Evolutionary conservation across 2,888 invertebrate genomes (phyloP).

Genomic region (Eupithecia exiguata): DNA sequence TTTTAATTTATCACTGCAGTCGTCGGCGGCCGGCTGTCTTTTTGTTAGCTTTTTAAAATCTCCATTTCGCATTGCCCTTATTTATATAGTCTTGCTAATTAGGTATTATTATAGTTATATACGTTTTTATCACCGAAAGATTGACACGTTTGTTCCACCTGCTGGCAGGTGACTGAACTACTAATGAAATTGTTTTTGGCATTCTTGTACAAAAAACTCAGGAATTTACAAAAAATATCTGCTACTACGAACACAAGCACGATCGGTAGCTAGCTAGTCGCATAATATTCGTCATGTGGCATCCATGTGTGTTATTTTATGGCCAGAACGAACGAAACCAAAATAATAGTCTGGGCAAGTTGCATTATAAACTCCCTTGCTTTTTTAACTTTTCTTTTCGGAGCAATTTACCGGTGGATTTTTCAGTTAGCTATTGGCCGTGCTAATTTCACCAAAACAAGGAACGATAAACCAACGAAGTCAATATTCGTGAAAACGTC

Average conservation of each 20-base stretch:
- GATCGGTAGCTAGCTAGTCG: background rate
- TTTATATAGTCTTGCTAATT: slow-evolving; percentile 14
- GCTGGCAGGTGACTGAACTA: background rate
- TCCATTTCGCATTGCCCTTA: background rate
- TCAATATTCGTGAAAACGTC: background rate
- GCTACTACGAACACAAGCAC: background rate
- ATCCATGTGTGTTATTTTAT: slow-evolving; percentile 29
- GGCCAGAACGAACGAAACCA: background rate
- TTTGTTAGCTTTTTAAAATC: slow-evolving; percentile 23
- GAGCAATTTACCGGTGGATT: background rate
- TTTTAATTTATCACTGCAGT: slow-evolving; percentile 26
- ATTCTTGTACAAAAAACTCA: background rate
- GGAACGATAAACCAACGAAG: background rate
- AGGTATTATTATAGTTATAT: background rate
- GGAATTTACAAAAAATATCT: background rate
- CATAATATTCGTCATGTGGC: slow-evolving; percentile 29
- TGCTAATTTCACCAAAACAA: background rate
- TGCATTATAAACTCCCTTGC: background rate
- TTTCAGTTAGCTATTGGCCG: background rate
- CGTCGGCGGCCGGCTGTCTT: slow-evolving; percentile 4
- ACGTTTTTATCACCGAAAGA: background rate
- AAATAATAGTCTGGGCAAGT: background rate
- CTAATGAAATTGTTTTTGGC: background rate
- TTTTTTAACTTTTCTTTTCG: background rate
- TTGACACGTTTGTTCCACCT: background rate